Percentiles rank a stretch among this genome's conserved stretches.
These are phyloP conservation scores for Xerus rutilus DNA, from an alignment of 2,797 vertebrate species.

Conservation along the genomic window DNA sequence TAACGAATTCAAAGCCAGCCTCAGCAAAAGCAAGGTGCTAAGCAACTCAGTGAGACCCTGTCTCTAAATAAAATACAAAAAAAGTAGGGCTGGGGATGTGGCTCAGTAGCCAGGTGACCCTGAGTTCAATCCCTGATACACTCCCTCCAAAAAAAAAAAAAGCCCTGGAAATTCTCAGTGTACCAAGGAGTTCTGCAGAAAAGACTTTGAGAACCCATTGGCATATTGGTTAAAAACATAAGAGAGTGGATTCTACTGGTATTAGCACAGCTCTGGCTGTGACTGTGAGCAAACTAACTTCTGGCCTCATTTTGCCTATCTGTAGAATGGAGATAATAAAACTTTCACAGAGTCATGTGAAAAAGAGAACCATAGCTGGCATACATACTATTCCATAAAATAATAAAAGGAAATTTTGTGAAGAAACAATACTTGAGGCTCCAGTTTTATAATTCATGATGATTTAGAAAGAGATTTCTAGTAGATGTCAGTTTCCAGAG, in stretches of 20 bases:
- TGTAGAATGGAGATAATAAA: background rate
- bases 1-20: no score
- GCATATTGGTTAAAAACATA: background rate
- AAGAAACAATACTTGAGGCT: background rate
- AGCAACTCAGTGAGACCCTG: no score
- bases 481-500: background rate
- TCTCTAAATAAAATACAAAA: no score
- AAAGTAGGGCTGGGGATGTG: no score
- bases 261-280: background rate
- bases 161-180: background rate
- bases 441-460: background rate
- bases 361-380: background rate
- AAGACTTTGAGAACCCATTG: background rate
- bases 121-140: no score
- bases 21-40: no score
- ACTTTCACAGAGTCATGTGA: background rate
- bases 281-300: background rate
- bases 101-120: no score
- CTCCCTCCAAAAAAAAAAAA: no score
- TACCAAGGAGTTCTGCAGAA: background rate
- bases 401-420: background rate
- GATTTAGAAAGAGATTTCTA: background rate
- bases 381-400: rapidly evolving
- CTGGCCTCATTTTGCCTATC: background rate
- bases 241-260: background rate